These are phyloP conservation scores for Margarornis squamiger DNA, from an alignment of 2,797 vertebrate genomes.

Conservation along the genomic window DNA sequence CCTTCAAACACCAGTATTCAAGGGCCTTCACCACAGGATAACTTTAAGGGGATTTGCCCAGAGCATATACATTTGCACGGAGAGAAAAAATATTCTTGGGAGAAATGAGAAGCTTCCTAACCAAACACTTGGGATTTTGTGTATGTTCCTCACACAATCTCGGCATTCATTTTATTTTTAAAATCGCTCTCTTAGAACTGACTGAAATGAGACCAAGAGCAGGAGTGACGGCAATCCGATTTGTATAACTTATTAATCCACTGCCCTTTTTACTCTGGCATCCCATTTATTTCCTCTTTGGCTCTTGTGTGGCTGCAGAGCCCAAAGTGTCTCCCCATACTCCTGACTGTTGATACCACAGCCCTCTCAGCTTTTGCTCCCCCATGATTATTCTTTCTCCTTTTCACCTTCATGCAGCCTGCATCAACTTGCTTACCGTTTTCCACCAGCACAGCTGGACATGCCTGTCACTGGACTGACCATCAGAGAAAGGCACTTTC, in stretches of 20 bases:
- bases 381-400: neutral
- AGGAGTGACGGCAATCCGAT: neutral
- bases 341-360: neutral
- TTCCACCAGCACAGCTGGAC: neutral
- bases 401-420: neutral
- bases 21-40: neutral
- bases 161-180: neutral
- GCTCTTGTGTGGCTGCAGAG: neutral
- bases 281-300: neutral
- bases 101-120: neutral
- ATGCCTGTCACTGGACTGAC: neutral
- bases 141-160: neutral
- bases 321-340: neutral
- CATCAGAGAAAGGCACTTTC: neutral
- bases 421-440: neutral
- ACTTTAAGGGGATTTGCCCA: neutral
- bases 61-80: neutral
- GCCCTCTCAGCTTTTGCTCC: neutral
- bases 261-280: neutral
- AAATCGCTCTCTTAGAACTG: neutral
- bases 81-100: neutral
- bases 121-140: neutral
- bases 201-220: neutral
- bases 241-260: neutral
- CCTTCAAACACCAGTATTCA: neutral